Conservation (phyloP, 2,888 invertebrate genomes). For the Torymus texanus region DNA sequence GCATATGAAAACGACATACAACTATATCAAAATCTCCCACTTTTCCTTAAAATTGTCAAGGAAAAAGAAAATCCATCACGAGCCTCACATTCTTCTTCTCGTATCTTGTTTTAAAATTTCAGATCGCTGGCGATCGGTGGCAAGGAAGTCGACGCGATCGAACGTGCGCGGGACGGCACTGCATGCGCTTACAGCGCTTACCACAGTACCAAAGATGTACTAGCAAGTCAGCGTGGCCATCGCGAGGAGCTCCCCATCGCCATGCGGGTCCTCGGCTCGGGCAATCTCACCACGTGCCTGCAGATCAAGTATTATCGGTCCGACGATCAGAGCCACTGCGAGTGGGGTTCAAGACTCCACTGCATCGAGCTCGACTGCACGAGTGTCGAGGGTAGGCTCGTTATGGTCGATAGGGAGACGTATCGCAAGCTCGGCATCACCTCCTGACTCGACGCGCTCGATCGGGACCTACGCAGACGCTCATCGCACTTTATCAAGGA, state of each 20-base stretch:
- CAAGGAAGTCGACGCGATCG: slow-evolving; percentile 71
- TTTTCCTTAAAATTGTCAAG: no score
- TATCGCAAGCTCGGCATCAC: slow-evolving; percentile 74
- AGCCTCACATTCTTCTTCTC: no score
- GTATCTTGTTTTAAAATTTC: slow-evolving; percentile 20
- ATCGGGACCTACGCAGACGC: not conserved
- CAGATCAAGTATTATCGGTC: slow-evolving; percentile 78
- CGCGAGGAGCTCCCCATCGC: slow-evolving; percentile 75
- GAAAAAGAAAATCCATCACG: no score
- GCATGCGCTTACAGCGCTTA: slow-evolving; percentile 76
- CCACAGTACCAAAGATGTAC: slow-evolving; percentile 74
- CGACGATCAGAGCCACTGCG: slow-evolving; percentile 77
- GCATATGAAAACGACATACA: no score
- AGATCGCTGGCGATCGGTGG: slow-evolving; percentile 73
- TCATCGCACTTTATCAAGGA: no score
- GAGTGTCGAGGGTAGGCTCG: slow-evolving; percentile 75
- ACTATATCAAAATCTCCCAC: no score
- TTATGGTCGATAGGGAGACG: slow-evolving; percentile 75
- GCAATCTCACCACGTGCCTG: slow-evolving; percentile 76
- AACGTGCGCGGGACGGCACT: slow-evolving; percentile 75
- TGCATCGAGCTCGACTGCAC: slow-evolving; percentile 78
- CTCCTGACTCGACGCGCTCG: slow-evolving; percentile 56
- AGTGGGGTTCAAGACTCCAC: slow-evolving; percentile 77
- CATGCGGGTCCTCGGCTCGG: slow-evolving; percentile 76
- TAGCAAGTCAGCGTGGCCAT: slow-evolving; percentile 74